Percentiles rank a stretch among this genome's conserved stretches.
Evolutionary conservation across 1,140 invertebrate genomes (phyloP).

Genomic region (Daktulosphaira vitifoliae): DNA sequence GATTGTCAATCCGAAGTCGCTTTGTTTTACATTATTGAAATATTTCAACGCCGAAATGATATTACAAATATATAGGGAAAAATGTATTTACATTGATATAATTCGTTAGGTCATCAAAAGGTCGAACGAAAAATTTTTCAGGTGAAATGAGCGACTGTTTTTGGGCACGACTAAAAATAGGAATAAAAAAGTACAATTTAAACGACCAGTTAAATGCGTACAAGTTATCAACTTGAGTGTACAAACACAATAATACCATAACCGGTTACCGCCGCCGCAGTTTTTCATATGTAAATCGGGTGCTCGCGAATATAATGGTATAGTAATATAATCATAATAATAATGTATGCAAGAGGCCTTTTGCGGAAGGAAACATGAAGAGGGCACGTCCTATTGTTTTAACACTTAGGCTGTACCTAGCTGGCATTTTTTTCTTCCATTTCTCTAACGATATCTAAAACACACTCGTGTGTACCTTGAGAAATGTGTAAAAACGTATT

Average conservation of each 20-base stretch:
- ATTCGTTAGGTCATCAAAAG: no score
- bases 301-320: not conserved
- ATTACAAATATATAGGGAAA: no score
- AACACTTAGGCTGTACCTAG: not conserved
- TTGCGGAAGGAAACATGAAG: slow-evolving; percentile 25
- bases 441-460: not conserved
- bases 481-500: not conserved
- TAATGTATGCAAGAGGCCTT: slow-evolving; percentile 1
- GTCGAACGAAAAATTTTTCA: no score
- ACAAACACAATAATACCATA: slow-evolving; percentile 9
- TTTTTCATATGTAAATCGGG: slow-evolving; percentile 31
- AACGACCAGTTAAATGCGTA: no score
- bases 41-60: no score
- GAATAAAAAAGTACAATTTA: no score
- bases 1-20: not conserved
- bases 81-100: no score
- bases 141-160: no score
- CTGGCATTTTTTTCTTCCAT: not conserved
- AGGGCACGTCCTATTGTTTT: slow-evolving; percentile 28
- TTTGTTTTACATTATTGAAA: not conserved
- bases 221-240: no score
- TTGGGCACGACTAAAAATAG: no score
- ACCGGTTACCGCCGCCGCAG: slow-evolving; percentile 16
- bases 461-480: slow-evolving; percentile 5
- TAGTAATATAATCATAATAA: not conserved